Conservation (phyloP, 2,888 invertebrate genomes). For the Scrobipalpa costella region DNA sequence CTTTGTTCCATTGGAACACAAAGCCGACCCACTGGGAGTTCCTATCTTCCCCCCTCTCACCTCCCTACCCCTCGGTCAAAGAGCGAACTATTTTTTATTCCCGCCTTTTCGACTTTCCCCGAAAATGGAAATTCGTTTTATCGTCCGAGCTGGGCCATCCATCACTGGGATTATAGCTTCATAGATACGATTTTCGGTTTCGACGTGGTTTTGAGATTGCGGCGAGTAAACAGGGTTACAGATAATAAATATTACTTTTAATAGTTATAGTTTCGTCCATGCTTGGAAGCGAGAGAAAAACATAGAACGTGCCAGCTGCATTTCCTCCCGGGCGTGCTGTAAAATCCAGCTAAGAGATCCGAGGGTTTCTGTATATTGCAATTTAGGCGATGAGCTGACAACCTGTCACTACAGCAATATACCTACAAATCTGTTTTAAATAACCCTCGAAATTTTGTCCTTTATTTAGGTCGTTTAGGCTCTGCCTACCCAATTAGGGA, state of each 20-base stretch:
- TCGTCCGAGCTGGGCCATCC: conserved; percentile 62
- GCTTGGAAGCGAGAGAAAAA: too few species aligned
- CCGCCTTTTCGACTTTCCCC: conserved; percentile 40
- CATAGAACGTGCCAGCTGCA: too few species aligned
- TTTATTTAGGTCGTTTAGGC: too few species aligned
- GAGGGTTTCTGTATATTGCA: too few species aligned
- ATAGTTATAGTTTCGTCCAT: too few species aligned
- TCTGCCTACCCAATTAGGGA: too few species aligned
- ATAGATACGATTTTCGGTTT: conserved; percentile 2
- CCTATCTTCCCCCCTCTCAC: neutral
- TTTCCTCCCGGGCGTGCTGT: too few species aligned
- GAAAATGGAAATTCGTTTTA: conserved; percentile 63
- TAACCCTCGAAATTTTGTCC: too few species aligned
- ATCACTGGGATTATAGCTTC: conserved; percentile 64
- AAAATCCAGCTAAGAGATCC: too few species aligned
- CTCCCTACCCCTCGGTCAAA: conserved; percentile 12
- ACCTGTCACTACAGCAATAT: too few species aligned
- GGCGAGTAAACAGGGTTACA: conserved; percentile 2
- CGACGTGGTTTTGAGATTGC: conserved; percentile 19
- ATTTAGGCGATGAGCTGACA: too few species aligned
- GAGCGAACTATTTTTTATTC: conserved; percentile 26
- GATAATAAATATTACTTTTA: neutral
- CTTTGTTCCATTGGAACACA: conserved; percentile 13
- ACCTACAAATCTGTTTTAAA: too few species aligned
- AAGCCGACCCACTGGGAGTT: conserved; percentile 13